Evolutionary conservation across 2,888 invertebrate species (phyloP), one percentile per base, ranked within the genome.

Genomic region (Spialia ferax): DNA sequence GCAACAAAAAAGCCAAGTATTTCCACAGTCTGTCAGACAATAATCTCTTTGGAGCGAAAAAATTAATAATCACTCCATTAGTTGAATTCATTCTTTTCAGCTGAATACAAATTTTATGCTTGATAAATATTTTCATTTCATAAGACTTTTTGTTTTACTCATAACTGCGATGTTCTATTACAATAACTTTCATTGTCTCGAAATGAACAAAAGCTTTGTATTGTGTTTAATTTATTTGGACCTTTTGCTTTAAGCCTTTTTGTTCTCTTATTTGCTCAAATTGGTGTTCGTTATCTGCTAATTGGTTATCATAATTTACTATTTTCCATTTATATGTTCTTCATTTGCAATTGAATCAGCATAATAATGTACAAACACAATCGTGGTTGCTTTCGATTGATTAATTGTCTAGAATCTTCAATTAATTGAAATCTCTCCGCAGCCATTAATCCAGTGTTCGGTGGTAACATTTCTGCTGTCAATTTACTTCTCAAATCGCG

Each of bases 1-100:
- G 29, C 64, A 26, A 65, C 65, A 65, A 65, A 59, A 50, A 52
- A 59, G 65, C 52, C 65, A 52, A 65, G 59, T 60, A 66, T 66
- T 66, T 66, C 35, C 35, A 11, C 8, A 57, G 57, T 65, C 64
- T 42, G 38, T 42, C 65, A 32, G 57, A 52, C 59, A 60, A 66
- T 60, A 66, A 52, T 52, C 52, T 59, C 52, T 52, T 45, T 56
- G 50, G 38, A 52, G 59, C 20, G 32, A 57, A 65, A 60, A 52
- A 60, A 52, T 59, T 65, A 60, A 66, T 60, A 66, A 66, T 59
- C 52, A 29, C 50, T 52, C 59, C 59, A 52, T 63, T 59, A 50
- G 23, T 57, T 26, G 23, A 35, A 59, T 60, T 60, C 52, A 52
- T 66, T 52, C 38, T 65, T 59, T 26, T 15, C 15, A 55, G 55